These are phyloP conservation scores for Ailurus styani DNA, from an alignment of 2,113 vertebrate genomes.

Conservation along the genomic window DNA sequence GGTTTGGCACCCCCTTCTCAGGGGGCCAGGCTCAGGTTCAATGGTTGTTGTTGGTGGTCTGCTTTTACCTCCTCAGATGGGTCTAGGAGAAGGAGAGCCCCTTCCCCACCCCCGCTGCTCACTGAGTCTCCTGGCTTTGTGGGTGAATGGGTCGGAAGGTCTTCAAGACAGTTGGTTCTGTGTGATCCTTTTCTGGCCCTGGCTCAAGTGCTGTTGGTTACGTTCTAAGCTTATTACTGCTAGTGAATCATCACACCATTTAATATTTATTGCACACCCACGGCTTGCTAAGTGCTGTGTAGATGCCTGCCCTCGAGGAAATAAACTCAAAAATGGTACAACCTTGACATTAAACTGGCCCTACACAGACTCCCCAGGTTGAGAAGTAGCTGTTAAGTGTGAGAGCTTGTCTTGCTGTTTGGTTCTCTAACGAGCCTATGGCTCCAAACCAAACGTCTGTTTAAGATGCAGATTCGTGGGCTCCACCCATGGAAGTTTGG, in stretches of 20 bases:
- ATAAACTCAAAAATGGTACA: background rate
- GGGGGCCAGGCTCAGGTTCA: background rate
- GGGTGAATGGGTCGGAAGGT: background rate
- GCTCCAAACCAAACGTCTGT: background rate
- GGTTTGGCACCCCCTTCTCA: background rate
- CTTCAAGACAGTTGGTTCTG: background rate
- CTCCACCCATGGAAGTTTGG: fast-evolving
- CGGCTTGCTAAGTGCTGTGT: background rate
- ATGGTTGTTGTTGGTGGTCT: background rate
- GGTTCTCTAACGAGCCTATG: fast-evolving
- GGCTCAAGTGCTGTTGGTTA: background rate
- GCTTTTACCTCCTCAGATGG: background rate
- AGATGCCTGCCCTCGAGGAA: conserved; percentile 30
- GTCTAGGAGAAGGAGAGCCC: background rate
- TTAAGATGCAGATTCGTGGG: background rate
- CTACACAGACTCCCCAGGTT: background rate
- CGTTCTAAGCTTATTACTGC: background rate
- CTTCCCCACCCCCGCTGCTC: background rate
- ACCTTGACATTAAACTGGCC: background rate
- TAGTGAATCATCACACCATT: conserved; percentile 13
- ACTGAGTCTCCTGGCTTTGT: background rate
- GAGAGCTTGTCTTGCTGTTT: background rate
- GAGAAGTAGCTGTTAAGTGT: background rate
- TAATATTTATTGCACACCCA: conserved; percentile 56
- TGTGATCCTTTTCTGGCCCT: background rate